phyloP scores from a whole-genome alignment of 2,113 vertebrate genomes.

The Thalassoma bifasciatum region DNA sequence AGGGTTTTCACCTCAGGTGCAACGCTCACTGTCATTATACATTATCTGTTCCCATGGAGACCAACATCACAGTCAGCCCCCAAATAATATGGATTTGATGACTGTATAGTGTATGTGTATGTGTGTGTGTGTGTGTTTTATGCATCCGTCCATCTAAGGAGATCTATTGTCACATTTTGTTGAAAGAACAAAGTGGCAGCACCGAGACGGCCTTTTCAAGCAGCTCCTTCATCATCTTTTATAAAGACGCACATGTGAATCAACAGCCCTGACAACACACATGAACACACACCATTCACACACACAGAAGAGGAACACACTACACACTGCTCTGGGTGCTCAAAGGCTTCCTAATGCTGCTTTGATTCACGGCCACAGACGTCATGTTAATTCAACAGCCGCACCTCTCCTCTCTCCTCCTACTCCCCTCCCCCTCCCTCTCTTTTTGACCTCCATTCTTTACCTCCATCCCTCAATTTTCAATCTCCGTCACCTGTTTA shows the following conservation, averaged over 20 bases:
- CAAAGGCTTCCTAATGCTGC: constrained; percentile 53
- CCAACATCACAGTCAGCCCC: constrained; percentile 49
- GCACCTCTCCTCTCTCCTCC: background rate
- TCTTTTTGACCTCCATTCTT: constrained; percentile 30
- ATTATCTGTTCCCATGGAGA: constrained; percentile 70
- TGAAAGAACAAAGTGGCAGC: constrained; percentile 42
- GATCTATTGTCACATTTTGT: constrained; percentile 43
- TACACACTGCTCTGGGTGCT: constrained; percentile 12
- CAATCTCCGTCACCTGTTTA: background rate
- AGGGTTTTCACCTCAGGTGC: constrained; percentile 43
- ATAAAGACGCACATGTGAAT: constrained; percentile 14
- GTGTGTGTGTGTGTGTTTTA: constrained; percentile 7
- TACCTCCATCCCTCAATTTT: background rate
- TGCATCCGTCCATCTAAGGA: constrained; percentile 1
- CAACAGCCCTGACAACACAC: background rate
- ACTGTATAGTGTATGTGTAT: background rate
- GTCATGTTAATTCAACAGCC: constrained; percentile 32
- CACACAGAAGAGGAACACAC: background rate
- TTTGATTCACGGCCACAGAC: constrained; percentile 56
- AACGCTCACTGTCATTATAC: constrained; percentile 48
- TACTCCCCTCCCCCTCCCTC: background rate
- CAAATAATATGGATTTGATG: constrained; percentile 29
- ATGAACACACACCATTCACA: background rate
- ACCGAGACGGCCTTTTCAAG: constrained; percentile 39
- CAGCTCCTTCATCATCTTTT: constrained; percentile 29